Conservation (phyloP, 1,140 invertebrate genomes). For the Plodia interpunctella region DNA sequence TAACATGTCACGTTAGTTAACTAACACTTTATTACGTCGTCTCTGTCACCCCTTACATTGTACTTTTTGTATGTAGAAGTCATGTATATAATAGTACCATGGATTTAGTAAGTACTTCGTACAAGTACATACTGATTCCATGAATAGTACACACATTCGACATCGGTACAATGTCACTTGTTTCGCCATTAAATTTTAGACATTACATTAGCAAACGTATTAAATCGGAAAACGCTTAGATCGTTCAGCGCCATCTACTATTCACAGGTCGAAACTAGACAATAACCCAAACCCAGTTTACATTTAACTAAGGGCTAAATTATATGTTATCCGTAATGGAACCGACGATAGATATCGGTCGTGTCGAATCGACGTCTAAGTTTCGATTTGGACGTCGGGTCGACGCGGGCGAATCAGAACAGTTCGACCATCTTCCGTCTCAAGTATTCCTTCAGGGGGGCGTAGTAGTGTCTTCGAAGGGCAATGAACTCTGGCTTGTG, state of each 20-base stretch:
- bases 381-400: neutral
- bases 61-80: neutral
- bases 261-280: too few species aligned
- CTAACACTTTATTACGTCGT: too few species aligned
- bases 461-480: slow-evolving; percentile 88
- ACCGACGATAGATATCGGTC: neutral
- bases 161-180: neutral
- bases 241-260: too few species aligned
- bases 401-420: slow-evolving; percentile 57
- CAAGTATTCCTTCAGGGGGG: slow-evolving; percentile 88
- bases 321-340: neutral
- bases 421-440: slow-evolving; percentile 71
- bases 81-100: neutral
- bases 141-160: too few species aligned
- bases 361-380: neutral
- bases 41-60: neutral
- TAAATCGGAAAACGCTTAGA: neutral
- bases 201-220: neutral
- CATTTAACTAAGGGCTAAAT: too few species aligned
- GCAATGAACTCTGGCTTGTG: slow-evolving; percentile 88
- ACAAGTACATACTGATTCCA: too few species aligned
- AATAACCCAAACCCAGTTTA: too few species aligned
- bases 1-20: too few species aligned
- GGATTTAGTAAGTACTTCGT: too few species aligned
- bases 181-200: neutral